Evolutionary conservation across 1,140 invertebrate genomes (phyloP), one percentile per base, ranked within the genome.

Genomic region (Psilanteris sp.): DNA sequence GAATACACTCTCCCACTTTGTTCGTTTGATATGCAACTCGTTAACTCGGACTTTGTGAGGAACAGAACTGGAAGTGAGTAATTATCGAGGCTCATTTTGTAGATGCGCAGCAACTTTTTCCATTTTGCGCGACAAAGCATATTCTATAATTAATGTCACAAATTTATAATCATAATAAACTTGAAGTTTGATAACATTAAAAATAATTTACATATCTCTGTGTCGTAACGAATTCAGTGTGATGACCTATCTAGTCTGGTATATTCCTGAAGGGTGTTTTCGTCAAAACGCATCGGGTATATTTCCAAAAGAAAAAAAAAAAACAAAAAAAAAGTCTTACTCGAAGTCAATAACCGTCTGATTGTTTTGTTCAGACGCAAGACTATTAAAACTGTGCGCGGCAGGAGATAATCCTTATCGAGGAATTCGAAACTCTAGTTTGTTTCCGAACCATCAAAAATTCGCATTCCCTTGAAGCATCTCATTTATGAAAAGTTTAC

Each of bases 1-100:
- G 79, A 79, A 72, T 76, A 77, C 77, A 64, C 77, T 80, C 75
- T 71, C 73, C 73, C 72, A 80, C 81, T 82, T 80, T 68, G 79
- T 83, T 71, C 75, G 75, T 77, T 68, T 68, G 66, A 79, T 76
- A 76, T 64, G 66, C 72, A 77, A 68, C 67, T 64, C 57, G 71
- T 74, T 79, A 76, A 79, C 77, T 72, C 66, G 54, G 68, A 79
- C 78, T 77, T 77, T 77, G 74, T 77, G 67, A 77, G 74, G 67
- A 77, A 77, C 74, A 77, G 74, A 77, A 77, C 74, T 77, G 67
- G 74, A 77, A 77, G 74, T 77, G 74, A 77, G 74, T 77, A 67
- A 77, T 77, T 77, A 72, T 72, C 74, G 74, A 72, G 74, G 74
- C 74, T 77, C 74, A 77, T 72, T 77, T 77, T 77, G 74, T 71